A percentile compares a stretch with the other conserved stretches of the same genome.
These are phyloP conservation scores for Branchellion lobata DNA, from an alignment of 2,888 invertebrate genomes.

Conservation along the genomic window DNA sequence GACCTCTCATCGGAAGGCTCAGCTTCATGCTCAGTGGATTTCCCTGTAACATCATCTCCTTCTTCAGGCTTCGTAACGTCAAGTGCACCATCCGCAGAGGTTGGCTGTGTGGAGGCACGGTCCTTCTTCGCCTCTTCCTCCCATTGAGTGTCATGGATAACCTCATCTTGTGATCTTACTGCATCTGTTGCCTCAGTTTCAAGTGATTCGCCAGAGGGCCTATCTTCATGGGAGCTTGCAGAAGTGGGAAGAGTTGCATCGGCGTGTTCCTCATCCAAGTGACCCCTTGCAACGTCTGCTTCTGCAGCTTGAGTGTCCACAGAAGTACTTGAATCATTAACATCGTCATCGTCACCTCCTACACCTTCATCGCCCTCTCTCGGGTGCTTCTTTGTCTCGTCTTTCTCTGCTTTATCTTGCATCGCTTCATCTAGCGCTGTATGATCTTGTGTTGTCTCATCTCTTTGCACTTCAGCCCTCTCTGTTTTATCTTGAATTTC, in stretches of 20 bases:
- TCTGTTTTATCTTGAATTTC: no score
- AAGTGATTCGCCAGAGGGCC: no score
- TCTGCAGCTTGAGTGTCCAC: not conserved
- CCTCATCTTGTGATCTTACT: no score
- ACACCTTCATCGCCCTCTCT: conserved; percentile 10
- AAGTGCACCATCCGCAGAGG: not conserved
- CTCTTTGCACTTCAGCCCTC: no score
- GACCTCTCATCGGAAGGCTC: not conserved
- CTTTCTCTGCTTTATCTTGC: not conserved
- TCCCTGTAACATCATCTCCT: not conserved
- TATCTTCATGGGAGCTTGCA: no score
- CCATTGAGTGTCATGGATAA: no score
- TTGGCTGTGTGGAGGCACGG: no score
- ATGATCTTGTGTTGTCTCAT: no score
- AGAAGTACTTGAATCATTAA: not conserved
- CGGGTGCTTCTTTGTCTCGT: not conserved
- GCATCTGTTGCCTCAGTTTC: no score
- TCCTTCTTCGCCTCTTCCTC: no score
- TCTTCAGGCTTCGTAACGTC: not conserved
- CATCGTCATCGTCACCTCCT: conserved; percentile 9
- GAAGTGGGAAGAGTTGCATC: no score
- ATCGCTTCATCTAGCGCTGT: no score
- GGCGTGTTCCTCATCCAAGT: not conserved
- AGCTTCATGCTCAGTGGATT: not conserved
- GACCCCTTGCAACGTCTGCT: not conserved